These are phyloP conservation scores for Cardiocondyla obscurior DNA, from an alignment of 1,140 invertebrate genomes.

Conservation along the genomic window DNA sequence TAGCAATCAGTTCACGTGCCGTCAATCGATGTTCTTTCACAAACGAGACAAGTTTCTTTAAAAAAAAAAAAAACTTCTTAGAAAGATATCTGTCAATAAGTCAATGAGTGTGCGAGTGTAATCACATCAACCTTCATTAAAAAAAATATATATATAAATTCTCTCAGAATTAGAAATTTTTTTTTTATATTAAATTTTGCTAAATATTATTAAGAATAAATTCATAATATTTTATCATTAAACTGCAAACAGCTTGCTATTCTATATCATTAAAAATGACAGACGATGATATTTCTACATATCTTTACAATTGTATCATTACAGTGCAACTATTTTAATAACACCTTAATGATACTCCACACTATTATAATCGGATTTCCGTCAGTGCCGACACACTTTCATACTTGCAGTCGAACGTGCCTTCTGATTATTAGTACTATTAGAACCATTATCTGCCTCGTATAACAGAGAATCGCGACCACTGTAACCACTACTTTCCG, in stretches of 20 bases:
- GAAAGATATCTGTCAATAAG: background rate
- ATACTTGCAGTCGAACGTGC: background rate
- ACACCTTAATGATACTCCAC: background rate
- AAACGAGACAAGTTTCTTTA: background rate
- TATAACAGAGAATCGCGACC: background rate
- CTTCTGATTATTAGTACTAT: conserved; percentile 16
- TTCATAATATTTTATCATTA: background rate
- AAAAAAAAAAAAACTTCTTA: no score
- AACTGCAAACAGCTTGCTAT: background rate
- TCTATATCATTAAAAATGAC: background rate
- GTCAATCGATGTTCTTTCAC: background rate
- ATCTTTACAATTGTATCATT: background rate
- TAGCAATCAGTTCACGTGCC: background rate
- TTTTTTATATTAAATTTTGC: no score
- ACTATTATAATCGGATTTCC: background rate
- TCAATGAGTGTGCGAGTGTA: background rate
- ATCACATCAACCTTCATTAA: background rate
- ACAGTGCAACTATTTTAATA: background rate
- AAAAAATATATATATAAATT: background rate
- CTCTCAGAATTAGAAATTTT: no score
- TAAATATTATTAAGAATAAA: background rate
- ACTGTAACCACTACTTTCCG: conserved; percentile 1
- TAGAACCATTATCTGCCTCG: conserved; percentile 9
- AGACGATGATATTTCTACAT: background rate
- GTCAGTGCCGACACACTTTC: background rate